Evolutionary conservation across 2,888 invertebrate genomes (phyloP).

Genomic region (Harmothoe impar): DNA sequence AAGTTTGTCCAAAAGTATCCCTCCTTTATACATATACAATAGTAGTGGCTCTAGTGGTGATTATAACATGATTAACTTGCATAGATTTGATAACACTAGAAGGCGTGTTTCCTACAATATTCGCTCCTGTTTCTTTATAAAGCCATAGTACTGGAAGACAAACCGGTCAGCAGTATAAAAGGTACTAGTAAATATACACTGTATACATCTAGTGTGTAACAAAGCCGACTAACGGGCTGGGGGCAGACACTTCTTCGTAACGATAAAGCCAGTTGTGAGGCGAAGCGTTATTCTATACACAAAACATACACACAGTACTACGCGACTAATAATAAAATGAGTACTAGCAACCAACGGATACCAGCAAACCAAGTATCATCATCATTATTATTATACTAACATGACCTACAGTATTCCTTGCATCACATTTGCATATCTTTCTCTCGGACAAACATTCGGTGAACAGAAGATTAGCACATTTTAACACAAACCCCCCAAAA

Average conservation of each 20-base stretch:
- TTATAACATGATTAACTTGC: background rate
- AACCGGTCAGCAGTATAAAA: constrained; percentile 60
- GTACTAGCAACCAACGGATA: constrained; percentile 21
- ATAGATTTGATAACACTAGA: constrained; percentile 41
- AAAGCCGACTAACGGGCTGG: background rate
- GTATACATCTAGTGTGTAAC: background rate
- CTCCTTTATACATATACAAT: no score
- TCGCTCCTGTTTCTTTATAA: constrained; percentile 22
- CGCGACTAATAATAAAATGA: background rate
- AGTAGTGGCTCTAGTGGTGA: background rate
- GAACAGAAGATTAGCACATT: background rate
- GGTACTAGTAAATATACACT: constrained; percentile 5
- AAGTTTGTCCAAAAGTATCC: no score
- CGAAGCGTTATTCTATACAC: constrained; percentile 10
- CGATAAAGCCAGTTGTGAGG: background rate
- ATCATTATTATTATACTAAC: constrained; percentile 10
- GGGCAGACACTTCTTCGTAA: background rate
- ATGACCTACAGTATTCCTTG: background rate
- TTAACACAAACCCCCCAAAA: background rate
- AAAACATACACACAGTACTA: background rate
- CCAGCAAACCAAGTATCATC: constrained; percentile 24
- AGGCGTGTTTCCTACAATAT: background rate
- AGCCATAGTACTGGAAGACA: constrained; percentile 56
- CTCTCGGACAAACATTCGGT: constrained; percentile 19
- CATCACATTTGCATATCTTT: background rate